phyloP scores from a whole-genome alignment of 2,113 vertebrate genomes.

The Hippopotamus amphibius region DNA sequence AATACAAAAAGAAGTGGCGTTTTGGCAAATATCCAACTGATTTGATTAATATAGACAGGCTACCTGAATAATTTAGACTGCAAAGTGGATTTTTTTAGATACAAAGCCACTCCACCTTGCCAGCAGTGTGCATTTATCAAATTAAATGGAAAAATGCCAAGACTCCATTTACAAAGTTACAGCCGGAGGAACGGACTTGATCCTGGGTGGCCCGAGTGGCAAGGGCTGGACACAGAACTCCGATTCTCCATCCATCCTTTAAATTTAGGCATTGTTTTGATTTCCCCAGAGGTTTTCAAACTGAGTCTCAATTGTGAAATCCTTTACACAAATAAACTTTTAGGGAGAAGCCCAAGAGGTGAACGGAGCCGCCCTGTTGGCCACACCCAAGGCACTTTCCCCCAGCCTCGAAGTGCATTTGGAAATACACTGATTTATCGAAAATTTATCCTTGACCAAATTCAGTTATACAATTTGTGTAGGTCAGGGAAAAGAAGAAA shows the following conservation, averaged over 20 bases:
- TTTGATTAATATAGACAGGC: conserved; percentile 29
- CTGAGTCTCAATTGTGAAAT: neutral
- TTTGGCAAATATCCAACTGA: conserved; percentile 40
- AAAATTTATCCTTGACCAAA: neutral
- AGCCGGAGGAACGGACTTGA: neutral
- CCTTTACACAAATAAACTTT: neutral
- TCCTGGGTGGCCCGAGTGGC: neutral
- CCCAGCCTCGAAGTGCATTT: neutral
- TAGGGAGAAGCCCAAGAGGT: neutral
- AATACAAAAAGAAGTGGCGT: conserved; percentile 6
- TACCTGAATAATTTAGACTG: conserved; percentile 55
- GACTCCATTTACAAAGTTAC: neutral
- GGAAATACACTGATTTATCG: neutral
- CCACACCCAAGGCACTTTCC: neutral
- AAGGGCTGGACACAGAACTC: neutral
- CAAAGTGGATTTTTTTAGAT: conserved; percentile 25
- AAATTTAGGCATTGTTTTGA: neutral
- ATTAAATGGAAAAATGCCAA: conserved; percentile 54
- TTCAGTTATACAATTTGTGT: too few species aligned
- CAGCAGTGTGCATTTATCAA: neutral
- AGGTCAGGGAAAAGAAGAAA: neutral
- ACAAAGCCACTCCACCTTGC: neutral
- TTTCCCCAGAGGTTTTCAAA: conserved; percentile 12
- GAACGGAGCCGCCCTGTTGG: neutral
- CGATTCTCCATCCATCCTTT: neutral